A percentile compares a stretch with the other conserved stretches of the same genome.
phyloP scores from a whole-genome alignment of 92 coral and sea anemone species.

The Montipora capitata region DNA sequence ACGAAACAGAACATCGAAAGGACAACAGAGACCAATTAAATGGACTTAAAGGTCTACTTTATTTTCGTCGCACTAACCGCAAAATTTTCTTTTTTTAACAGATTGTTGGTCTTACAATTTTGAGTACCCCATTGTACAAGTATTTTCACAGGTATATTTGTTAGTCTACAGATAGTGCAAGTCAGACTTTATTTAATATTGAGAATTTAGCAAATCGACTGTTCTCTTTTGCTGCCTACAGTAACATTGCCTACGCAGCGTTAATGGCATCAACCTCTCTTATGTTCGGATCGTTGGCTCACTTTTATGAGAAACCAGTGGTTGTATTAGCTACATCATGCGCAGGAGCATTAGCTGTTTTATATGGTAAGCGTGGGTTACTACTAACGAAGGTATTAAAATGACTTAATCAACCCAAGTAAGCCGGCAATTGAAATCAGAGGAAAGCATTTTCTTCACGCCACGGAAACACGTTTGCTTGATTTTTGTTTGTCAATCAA shows the following conservation, averaged over 20 bases:
- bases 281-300: constrained; percentile 91
- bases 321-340: constrained; percentile 88
- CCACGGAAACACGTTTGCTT: too few relatives aligned
- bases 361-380: constrained; percentile 79
- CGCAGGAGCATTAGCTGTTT: constrained; percentile 91
- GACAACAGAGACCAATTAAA: too few relatives aligned
- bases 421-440: neutral
- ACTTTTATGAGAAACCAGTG: constrained; percentile 92
- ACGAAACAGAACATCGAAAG: too few relatives aligned
- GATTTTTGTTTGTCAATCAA: too few relatives aligned
- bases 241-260: constrained; percentile 86
- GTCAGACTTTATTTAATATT: too few relatives aligned
- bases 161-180: neutral
- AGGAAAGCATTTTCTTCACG: neutral
- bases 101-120: constrained; percentile 88
- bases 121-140: constrained; percentile 89
- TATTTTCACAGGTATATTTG: constrained; percentile 87
- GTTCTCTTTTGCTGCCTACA: constrained; percentile 21
- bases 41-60: too few relatives aligned
- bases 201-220: too few relatives aligned
- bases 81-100: neutral
- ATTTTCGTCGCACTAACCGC: neutral
- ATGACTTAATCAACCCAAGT: too few relatives aligned
- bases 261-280: constrained; percentile 89
- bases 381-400: too few relatives aligned